Evolutionary conservation across 2,797 vertebrate genomes (phyloP), one percentile per base, ranked within the genome.

Genomic region (Enteromius afrohamiltoni): DNA sequence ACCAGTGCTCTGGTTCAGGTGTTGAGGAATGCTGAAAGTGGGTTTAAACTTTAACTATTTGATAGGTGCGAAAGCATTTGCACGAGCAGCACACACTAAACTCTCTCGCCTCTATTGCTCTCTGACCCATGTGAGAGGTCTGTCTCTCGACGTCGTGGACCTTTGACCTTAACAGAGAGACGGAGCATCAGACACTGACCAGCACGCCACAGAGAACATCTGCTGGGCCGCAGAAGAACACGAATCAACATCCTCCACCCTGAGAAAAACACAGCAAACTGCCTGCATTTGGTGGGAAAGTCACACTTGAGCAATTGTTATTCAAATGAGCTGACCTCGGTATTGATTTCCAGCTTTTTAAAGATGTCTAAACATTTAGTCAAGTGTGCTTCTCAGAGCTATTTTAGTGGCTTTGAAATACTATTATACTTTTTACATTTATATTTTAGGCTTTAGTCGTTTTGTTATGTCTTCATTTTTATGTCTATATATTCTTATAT

Each of bases 121-220:
- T 94, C 94, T 94, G 90, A 88, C 91, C 92, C 85, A 86, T 64
- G 81, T 55, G 62, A 88, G 83, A 92, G 91, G 91, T 91, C 89
- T 86, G 90, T 90, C 92, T 92, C 92, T 90, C 88, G 88, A 93
- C 92, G 90, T 89, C 79, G 26, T 85, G 19, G 89, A 92, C 93
- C 93, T 95, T 93, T 95, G 94, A 95, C 94, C 94, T 93, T 88
- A 2, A 87, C 78, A 80, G 87, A 92, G 92, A 92, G 91, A 91
- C 53, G 21, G 86, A 91, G 91, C 91, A 88, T 90, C 92, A 91
- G 91, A 92, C 93, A 93, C 94, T 91, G 94, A 93, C 94, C 92
- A 93, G 77, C 70, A 86, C 84, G 42, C 85, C 88, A 83, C 89
- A 88, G 91, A 10, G 92, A 94, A 93, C 94, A 95, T 95, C 94